A percentile compares a stretch with the other conserved stretches of the same genome.
Conservation (phyloP, 2,888 invertebrate genomes). For the Philaethria dido region DNA sequence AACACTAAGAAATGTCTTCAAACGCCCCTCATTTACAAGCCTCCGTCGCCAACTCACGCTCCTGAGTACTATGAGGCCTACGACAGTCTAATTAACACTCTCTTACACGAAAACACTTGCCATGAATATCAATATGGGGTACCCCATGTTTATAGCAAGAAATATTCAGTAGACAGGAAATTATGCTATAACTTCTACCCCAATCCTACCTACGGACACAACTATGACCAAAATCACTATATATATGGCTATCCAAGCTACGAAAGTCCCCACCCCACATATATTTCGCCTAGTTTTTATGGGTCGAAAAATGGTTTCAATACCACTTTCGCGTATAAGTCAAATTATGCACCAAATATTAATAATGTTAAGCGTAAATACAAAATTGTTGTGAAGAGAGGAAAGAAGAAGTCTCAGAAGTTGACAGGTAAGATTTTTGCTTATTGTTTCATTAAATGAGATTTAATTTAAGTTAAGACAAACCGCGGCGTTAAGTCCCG, state of each 20-base stretch:
- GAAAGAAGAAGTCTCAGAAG: slow-evolving; percentile 55
- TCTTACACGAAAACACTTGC: slow-evolving; percentile 52
- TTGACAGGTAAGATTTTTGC: slow-evolving; percentile 56
- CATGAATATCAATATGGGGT: slow-evolving; percentile 39
- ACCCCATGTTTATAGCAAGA: slow-evolving; percentile 47
- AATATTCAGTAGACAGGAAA: slow-evolving; percentile 39
- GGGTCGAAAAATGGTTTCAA: slow-evolving; percentile 55
- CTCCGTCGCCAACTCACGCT: slow-evolving; percentile 68
- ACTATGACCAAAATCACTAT: slow-evolving; percentile 33
- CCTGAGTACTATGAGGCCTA: slow-evolving; percentile 75
- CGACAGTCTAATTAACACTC: slow-evolving; percentile 64
- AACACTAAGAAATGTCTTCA: slow-evolving; percentile 66
- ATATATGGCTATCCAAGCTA: slow-evolving; percentile 37
- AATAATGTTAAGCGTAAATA: slow-evolving; percentile 63
- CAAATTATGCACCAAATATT: slow-evolving; percentile 62
- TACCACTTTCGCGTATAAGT: slow-evolving; percentile 51
- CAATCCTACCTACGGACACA: slow-evolving; percentile 28
- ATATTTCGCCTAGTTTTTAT: slow-evolving; percentile 21
- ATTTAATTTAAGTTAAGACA: too few relatives aligned
- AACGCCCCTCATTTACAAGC: slow-evolving; percentile 71
- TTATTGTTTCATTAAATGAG: too few relatives aligned
- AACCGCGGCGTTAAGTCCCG: too few relatives aligned
- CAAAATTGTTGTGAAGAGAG: slow-evolving; percentile 66
- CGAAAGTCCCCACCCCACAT: slow-evolving; percentile 25
- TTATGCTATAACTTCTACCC: slow-evolving; percentile 41